These are phyloP conservation scores for Eudemis profundana DNA, from an alignment of 2,888 invertebrate species.

Conservation along the genomic window DNA sequence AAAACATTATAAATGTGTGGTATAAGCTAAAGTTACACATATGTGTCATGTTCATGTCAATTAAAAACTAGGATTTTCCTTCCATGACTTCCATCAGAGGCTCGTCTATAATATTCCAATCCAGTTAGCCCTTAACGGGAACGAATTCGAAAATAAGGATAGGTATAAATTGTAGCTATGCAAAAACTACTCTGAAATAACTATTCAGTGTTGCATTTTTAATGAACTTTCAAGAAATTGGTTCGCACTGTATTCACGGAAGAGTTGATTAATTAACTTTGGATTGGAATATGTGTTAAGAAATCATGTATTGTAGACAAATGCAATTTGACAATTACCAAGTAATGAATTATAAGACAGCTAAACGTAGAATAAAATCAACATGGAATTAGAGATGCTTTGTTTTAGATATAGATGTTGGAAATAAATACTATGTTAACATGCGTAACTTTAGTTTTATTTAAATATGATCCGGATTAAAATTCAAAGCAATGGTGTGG, in stretches of 20 bases:
- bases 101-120: background rate
- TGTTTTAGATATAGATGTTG: slow-evolving; percentile 26
- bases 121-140: background rate
- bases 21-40: slow-evolving; percentile 17
- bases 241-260: too few species aligned
- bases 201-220: background rate
- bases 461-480: too few species aligned
- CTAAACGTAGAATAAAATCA: background rate
- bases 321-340: background rate
- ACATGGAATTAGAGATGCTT: slow-evolving; percentile 15
- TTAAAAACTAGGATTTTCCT: slow-evolving; percentile 42
- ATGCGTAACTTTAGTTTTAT: slow-evolving; percentile 1
- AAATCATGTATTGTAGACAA: background rate
- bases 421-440: slow-evolving; percentile 32
- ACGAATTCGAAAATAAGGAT: too few species aligned
- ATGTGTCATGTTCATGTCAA: slow-evolving; percentile 50
- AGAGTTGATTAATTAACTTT: background rate
- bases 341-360: background rate
- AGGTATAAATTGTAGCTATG: too few species aligned
- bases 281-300: background rate
- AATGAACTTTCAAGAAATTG: too few species aligned
- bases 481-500: too few species aligned
- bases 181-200: background rate
- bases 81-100: slow-evolving; percentile 9
- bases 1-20: slow-evolving; percentile 40